Conservation (phyloP, 2,888 invertebrate species). For the Sepioteuthis lessoniana region DNA sequence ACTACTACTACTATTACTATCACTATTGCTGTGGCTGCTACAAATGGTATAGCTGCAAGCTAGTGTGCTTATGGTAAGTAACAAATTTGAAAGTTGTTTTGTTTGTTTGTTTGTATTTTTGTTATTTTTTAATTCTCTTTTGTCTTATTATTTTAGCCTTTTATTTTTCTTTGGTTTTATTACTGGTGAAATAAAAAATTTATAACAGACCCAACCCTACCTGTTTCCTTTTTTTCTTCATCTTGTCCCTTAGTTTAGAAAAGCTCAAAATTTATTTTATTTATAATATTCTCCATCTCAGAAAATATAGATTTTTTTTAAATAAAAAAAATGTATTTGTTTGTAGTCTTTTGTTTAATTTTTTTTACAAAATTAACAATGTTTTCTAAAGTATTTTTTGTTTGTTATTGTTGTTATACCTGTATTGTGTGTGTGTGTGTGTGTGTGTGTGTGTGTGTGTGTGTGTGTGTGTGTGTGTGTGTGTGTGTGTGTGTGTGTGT, state of each 20-base stretch:
- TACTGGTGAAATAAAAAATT: neutral
- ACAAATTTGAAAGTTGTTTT: slow-evolving; percentile 2
- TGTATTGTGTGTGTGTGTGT: neutral
- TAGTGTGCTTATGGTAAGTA: slow-evolving; percentile 47
- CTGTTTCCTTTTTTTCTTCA: neutral
- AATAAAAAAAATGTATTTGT: neutral
- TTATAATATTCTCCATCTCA: neutral
- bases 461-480: neutral
- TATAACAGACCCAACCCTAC: neutral
- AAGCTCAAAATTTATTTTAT: neutral
- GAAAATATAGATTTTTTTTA: neutral
- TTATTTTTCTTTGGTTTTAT: neutral
- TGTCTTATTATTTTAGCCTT: neutral
- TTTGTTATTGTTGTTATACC: neutral
- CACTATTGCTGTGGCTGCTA: slow-evolving; percentile 35
- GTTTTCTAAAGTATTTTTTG: neutral
- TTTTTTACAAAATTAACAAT: neutral
- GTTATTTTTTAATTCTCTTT: neutral
- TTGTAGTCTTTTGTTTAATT: neutral
- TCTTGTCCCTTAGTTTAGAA: neutral
- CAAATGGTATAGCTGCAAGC: slow-evolving; percentile 42
- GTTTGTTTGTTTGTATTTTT: neutral
- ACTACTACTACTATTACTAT: slow-evolving; percentile 37
- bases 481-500: neutral
- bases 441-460: neutral